phyloP scores from a whole-genome alignment of 2,888 invertebrate species.

The Pollenia labialis region DNA sequence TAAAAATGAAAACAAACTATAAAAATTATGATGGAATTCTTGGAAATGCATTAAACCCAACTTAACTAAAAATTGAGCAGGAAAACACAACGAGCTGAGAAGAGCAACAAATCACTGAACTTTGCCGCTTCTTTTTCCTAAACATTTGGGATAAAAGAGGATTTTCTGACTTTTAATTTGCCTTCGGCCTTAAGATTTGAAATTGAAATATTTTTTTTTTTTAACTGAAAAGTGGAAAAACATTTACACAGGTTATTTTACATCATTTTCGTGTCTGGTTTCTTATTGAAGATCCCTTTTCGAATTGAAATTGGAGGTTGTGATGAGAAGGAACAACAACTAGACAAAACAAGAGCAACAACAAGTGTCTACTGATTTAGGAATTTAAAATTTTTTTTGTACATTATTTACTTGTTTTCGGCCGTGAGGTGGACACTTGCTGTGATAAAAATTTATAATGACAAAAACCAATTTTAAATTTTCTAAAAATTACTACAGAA shows the following conservation, averaged over 20 bases:
- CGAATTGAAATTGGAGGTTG: constrained; percentile 26
- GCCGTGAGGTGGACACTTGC: constrained; percentile 53
- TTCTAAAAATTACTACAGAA: constrained; percentile 5
- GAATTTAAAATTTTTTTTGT: constrained; percentile 36
- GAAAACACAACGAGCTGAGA: constrained; percentile 23
- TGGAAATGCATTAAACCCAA: constrained; percentile 68
- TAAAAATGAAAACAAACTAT: constrained; percentile 34
- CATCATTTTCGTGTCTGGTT: background rate
- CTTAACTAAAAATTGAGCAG: constrained; percentile 29
- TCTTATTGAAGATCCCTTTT: background rate
- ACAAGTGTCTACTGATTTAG: constrained; percentile 46
- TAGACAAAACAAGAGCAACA: background rate
- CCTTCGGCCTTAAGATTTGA: background rate
- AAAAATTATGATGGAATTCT: constrained; percentile 69
- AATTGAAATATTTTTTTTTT: constrained; percentile 10
- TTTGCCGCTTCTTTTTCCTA: constrained; percentile 61
- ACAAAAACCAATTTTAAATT: constrained; percentile 36
- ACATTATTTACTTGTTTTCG: constrained; percentile 44
- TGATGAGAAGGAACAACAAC: constrained; percentile 19
- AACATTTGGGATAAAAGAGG: constrained; percentile 42
- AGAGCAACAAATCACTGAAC: constrained; percentile 62
- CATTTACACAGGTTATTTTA: constrained; percentile 13
- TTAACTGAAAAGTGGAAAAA: constrained; percentile 22
- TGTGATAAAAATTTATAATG: constrained; percentile 40
- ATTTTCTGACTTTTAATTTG: constrained; percentile 39